Base-by-base conservation (phyloP, 2,888 invertebrate genomes). In the Acrobasis consociella region DNA sequence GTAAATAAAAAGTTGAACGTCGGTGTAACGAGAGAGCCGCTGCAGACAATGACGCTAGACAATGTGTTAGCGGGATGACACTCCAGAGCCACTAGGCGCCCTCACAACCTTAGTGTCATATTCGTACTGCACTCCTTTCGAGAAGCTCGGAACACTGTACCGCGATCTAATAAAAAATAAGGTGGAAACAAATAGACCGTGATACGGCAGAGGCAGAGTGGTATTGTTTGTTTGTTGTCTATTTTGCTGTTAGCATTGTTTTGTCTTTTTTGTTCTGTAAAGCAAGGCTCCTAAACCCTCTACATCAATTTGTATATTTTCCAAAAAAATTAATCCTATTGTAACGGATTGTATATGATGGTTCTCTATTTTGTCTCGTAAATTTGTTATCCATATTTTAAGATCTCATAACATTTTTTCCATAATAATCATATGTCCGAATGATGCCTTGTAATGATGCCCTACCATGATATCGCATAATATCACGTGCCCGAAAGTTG, bases 1-100 rank as follows among this genome's bases (percentile, higher is more conserved):
- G 90, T 91, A 90, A 92, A 91, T 91, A 92, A 91, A 91, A 91
- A 90, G 89, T 87, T 89, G 89, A 90, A 79, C 89, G 84, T 81
- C 85, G 85, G 74, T 85, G 86, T 90, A 86, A 87, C 85, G 86
- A 85, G 85, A 81, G 79, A 78, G 72, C 75, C 72, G 77, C 80
- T 74, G 75, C 80, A 86, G 85, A 91, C 91, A 89, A 91, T 89
- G 87, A 82, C 81, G 80, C 84, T 85, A 89, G 87, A 89, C 90
- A 90, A 88, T 89, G 87, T 88, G 89, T 85, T 87, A 82, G 87
- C 81, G 85, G 78, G 81, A 86, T 84, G 87, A 86, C 85, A 85
- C 88, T 90, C 85, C 72, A 81, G 76, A 76, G 80, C 81, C 83
- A 83, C 84, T 82, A 84, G 81, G 77, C 80, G 78, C 81, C 80